Conservation (phyloP, 1,140 invertebrate species). For the Euura saliciscinereae region DNA sequence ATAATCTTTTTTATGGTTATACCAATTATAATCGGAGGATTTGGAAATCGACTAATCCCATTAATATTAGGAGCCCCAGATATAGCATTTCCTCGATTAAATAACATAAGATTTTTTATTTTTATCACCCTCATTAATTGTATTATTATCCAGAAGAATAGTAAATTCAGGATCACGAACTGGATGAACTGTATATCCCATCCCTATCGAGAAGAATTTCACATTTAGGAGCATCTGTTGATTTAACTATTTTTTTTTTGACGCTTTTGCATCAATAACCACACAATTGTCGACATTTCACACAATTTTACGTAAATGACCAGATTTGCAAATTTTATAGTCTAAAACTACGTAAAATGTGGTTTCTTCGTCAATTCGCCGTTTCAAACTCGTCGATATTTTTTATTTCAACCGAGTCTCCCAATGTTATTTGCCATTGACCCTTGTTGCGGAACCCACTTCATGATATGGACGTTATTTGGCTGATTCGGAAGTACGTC, state of each 20-base stretch:
- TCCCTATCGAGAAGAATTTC: too few relatives aligned
- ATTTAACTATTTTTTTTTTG: too few relatives aligned
- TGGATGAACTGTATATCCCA: slow-evolving; percentile 73
- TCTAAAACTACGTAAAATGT: too few relatives aligned
- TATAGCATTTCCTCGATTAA: slow-evolving; percentile 78
- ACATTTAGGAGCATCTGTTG: too few relatives aligned
- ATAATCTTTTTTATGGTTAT: slow-evolving; percentile 61
- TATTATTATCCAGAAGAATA: slow-evolving; percentile 66
- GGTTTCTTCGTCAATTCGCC: too few relatives aligned
- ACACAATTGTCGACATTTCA: too few relatives aligned
- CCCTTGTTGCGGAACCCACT: slow-evolving; percentile 68
- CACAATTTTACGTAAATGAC: too few relatives aligned
- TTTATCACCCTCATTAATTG: slow-evolving; percentile 65
- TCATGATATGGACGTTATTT: slow-evolving; percentile 56
- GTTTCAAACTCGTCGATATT: too few relatives aligned
- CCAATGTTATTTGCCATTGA: too few relatives aligned
- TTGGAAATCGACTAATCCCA: slow-evolving; percentile 79
- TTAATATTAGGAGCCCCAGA: slow-evolving; percentile 74
- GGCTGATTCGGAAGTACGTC: slow-evolving; percentile 47
- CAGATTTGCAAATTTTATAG: too few relatives aligned
- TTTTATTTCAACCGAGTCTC: too few relatives aligned
- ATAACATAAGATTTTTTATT: slow-evolving; percentile 84
- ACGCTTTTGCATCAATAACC: too few relatives aligned
- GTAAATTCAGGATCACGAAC: slow-evolving; percentile 43
- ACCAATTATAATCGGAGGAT: slow-evolving; percentile 69